Evolutionary conservation across 2,797 vertebrate species (phyloP).

Genomic region (Chelmon rostratus): DNA sequence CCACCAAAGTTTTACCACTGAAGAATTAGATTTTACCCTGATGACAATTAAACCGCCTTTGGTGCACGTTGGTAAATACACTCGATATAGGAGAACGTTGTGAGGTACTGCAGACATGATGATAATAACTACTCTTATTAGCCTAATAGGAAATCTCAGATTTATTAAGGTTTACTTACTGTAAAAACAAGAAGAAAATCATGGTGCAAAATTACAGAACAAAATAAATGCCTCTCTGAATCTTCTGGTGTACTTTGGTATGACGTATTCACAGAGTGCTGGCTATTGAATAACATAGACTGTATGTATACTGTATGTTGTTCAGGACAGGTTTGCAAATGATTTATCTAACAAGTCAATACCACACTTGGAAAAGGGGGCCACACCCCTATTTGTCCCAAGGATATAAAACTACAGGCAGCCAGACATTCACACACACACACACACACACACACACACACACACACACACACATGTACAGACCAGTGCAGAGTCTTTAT

Average conservation of each 20-base stretch:
- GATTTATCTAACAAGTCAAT: constrained; percentile 42
- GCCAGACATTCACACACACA: constrained; percentile 38
- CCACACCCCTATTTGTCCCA: constrained; percentile 53
- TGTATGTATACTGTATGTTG: background rate
- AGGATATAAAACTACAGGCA: constrained; percentile 54
- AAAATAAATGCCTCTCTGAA: background rate
- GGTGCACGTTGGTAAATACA: background rate
- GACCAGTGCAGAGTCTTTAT: constrained; percentile 62
- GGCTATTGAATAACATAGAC: background rate
- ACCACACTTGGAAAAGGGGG: constrained; percentile 19
- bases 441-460: constrained; percentile 31
- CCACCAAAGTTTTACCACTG: background rate
- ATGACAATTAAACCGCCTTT: background rate
- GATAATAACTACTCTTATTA: background rate
- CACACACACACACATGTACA: constrained; percentile 33
- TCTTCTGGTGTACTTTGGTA: background rate
- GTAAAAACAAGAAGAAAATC: no score
- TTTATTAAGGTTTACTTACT: no score
- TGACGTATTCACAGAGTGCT: background rate
- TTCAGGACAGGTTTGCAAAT: constrained; percentile 25
- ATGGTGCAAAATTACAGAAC: no score
- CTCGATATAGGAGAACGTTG: background rate
- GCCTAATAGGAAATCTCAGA: no score
- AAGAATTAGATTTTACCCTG: background rate
- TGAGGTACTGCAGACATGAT: background rate